These are phyloP conservation scores for Monodelphis domestica DNA, from an alignment of 2,797 vertebrate species.

Conservation along the genomic window DNA sequence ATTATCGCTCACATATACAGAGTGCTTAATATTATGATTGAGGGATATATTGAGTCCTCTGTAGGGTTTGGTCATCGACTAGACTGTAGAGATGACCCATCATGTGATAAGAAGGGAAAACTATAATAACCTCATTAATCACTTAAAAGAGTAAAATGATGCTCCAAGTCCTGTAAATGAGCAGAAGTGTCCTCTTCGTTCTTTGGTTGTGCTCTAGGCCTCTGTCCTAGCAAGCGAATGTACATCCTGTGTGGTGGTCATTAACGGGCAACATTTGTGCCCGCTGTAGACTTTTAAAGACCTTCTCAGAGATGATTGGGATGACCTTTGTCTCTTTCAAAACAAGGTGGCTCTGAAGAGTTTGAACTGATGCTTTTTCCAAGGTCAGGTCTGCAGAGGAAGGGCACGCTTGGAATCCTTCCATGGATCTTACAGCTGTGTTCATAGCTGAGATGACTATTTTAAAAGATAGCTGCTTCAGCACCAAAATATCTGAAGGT, in stretches of 20 bases:
- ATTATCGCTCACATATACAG: not conserved
- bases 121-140: not conserved
- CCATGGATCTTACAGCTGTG: not conserved
- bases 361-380: slow-evolving; percentile 8
- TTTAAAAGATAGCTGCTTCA: not conserved
- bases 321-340: slow-evolving; percentile 14
- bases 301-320: slow-evolving; percentile 32
- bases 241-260: accelerated
- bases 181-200: accelerated
- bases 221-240: accelerated
- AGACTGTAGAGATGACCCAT: not conserved
- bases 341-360: not conserved
- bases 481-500: accelerated
- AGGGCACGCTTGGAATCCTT: not conserved
- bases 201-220: accelerated
- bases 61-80: not conserved
- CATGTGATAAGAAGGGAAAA: not conserved
- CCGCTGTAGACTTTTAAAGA: slow-evolving; percentile 24
- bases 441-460: not conserved
- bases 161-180: not conserved
- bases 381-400: not conserved
- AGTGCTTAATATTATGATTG: not conserved
- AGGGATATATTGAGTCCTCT: not conserved
- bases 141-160: not conserved
- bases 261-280: not conserved